Evolutionary conservation across 2,113 vertebrate genomes (phyloP), one percentile per base, ranked within the genome.

Genomic region (Nerophis ophidion): DNA sequence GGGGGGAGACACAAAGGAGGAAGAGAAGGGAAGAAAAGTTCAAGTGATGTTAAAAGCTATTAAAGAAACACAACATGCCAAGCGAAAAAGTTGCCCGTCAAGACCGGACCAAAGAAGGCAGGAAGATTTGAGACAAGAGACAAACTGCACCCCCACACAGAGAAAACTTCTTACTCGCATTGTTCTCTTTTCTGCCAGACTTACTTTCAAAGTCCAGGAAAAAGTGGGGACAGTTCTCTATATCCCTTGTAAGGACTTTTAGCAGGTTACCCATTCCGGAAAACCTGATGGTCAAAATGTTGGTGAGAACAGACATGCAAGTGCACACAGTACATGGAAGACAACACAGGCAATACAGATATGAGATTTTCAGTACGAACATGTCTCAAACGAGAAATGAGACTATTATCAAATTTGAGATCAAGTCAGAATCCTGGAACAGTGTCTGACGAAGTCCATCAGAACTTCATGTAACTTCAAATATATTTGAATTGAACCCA

Each of bases 171-270:
- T 10, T 49, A 26, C 7, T 14, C n/a, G 15, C 15, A 66, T 68
- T 35, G 44, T 71, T 72, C 60, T 59, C 63, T 66, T 50, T 40
- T 62, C 35, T 50, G 70, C 81, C 76, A 80, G 83, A 99, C 97
- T 99, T 99, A 99, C 97, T 97, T 98, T 99, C 97, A 92, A 99
- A 99, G 92, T 99, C 97, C 95, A 99, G 94, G 93, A 99, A 99
- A 93, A 99, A 99, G 91, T 97, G 95, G 84, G 96, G 97, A 92
- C 97, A 98, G 93, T 99, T 99, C 92, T 99, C 97, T 92, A 99
- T 99, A 91, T 99, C 97, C 90, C 96, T 95, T 92, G 97, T 97
- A 90, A 99, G 95, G 91, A 99, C 97, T 91, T 99, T 99, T 91
- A 99, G 97, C 90, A 99, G 94, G 93, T 99, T 99, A 94, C 97